A percentile compares a stretch with the other conserved stretches of the same genome.
These are phyloP conservation scores for Talpa occidentalis DNA, from an alignment of 2,113 vertebrate genomes.

Conservation along the genomic window DNA sequence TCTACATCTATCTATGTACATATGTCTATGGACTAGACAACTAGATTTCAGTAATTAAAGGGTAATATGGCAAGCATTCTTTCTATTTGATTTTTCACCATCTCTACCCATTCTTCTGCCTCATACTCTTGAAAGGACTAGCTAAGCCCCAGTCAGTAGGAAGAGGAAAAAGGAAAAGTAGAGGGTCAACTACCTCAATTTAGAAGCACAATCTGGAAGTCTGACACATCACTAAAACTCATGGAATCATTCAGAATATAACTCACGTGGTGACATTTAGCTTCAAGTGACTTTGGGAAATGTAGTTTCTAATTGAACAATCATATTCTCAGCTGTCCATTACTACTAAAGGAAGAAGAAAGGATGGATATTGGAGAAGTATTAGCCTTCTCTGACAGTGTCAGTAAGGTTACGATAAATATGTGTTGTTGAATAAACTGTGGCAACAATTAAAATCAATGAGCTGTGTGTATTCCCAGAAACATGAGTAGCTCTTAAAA, in stretches of 20 bases:
- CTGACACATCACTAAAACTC: background rate
- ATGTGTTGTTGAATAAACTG: background rate
- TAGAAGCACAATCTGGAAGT: background rate
- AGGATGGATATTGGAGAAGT: background rate
- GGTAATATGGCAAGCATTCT: background rate
- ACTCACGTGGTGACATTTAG: background rate
- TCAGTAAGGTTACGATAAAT: background rate
- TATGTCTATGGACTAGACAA: background rate
- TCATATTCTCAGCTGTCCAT: background rate
- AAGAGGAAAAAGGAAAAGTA: background rate
- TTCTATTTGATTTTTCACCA: background rate
- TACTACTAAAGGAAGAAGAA: background rate
- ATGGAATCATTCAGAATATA: background rate
- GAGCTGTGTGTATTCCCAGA: background rate
- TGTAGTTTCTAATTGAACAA: background rate
- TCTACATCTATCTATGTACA: no score
- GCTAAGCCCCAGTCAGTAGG: background rate
- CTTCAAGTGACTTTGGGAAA: background rate
- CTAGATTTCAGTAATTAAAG: background rate
- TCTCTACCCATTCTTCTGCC: background rate
- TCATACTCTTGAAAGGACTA: background rate
- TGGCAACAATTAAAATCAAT: background rate
- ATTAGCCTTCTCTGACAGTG: background rate
- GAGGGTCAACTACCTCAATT: background rate
- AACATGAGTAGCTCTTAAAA: background rate